Evolutionary conservation across 2,797 vertebrate genomes (phyloP), one percentile per base, ranked within the genome.

Genomic region (Pseudomugil tenellus): DNA sequence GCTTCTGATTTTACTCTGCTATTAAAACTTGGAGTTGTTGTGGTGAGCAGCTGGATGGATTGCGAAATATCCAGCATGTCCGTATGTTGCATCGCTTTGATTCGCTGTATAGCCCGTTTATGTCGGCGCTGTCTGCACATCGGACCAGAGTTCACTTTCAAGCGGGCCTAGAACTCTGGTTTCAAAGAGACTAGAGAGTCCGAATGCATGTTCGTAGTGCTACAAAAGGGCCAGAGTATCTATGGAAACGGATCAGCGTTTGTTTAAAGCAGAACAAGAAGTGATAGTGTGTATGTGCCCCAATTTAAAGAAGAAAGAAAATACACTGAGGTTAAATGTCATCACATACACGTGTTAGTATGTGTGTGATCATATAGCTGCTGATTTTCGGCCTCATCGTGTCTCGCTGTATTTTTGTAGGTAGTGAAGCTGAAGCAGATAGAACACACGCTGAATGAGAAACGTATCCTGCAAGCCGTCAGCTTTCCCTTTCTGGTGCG

Each of bases 401-500:
- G 0, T 58, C 53, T 67, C 19, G 2, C 13, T 34, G 8, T 43
- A 8, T 43, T 51, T 13, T 68, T 23, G 34, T 74, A 96, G 96
- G 96, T 97, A 72, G 96, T 97, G 61, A 98, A 98, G 86, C 95
- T 98, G 94, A 98, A 98, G 92, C 96, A 97, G 91, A 96, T 98
- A 19, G 96, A 98, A 87, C 96, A 98, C 88, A 97, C 96, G 5
- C 91, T 97, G 86, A 98, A 97, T 0, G 96, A 98, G 92, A 98
- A 98, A 87, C 95, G 96, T 76, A 98, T 98, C 85, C 93, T 98
- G 70, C 96, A 98, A 83, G 96, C 96, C 0, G 96, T 98, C 82
- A 96, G 92, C 90, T 98, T 97, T 72, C 96, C 96, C 31, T 97
- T 98, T 84, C 94, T 98, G 62, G 96, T 98, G 86, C 94, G 86